Percentiles rank a stretch among this genome's conserved stretches.
phyloP scores from a whole-genome alignment of 2,888 invertebrate genomes.

The Galeruca laticollis region DNA sequence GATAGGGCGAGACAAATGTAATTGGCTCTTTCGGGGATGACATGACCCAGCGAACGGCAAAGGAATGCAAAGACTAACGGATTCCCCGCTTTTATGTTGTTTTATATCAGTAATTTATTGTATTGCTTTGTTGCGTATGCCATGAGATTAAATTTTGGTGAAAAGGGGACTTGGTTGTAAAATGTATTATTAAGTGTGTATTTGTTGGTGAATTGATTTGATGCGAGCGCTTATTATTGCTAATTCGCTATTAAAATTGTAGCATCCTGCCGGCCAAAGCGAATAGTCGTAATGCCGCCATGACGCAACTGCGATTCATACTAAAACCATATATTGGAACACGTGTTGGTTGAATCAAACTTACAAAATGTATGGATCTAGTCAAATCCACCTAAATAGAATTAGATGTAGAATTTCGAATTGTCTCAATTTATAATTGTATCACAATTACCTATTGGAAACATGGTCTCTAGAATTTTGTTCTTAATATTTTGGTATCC shows the following conservation, averaged over 20 bases:
- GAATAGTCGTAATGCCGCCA: slow-evolving; percentile 36
- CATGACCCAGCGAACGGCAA: slow-evolving; percentile 52
- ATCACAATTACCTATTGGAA: not conserved
- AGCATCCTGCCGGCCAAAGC: slow-evolving; percentile 44
- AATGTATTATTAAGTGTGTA: slow-evolving; percentile 58
- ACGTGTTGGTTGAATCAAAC: slow-evolving; percentile 63
- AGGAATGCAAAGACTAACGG: slow-evolving; percentile 65
- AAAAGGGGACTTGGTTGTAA: slow-evolving; percentile 56
- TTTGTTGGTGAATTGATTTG: slow-evolving; percentile 62
- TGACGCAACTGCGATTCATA: slow-evolving; percentile 59
- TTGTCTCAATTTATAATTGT: not conserved
- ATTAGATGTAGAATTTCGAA: slow-evolving; percentile 27
- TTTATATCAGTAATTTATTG: slow-evolving; percentile 67
- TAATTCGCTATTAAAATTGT: slow-evolving; percentile 60
- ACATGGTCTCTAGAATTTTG: too few relatives aligned
- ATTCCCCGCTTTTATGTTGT: slow-evolving; percentile 66
- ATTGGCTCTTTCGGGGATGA: slow-evolving; percentile 55
- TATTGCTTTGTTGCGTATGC: slow-evolving; percentile 65
- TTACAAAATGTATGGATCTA: slow-evolving; percentile 60
- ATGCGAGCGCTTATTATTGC: slow-evolving; percentile 56
- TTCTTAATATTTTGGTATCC: not conserved
- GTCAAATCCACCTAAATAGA: slow-evolving; percentile 49
- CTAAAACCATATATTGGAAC: slow-evolving; percentile 60
- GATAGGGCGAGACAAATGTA: slow-evolving; percentile 40
- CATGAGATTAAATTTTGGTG: slow-evolving; percentile 63